Evolutionary conservation across 1,140 invertebrate species (phyloP).

Genomic region (Lordiphosa collinella): DNA sequence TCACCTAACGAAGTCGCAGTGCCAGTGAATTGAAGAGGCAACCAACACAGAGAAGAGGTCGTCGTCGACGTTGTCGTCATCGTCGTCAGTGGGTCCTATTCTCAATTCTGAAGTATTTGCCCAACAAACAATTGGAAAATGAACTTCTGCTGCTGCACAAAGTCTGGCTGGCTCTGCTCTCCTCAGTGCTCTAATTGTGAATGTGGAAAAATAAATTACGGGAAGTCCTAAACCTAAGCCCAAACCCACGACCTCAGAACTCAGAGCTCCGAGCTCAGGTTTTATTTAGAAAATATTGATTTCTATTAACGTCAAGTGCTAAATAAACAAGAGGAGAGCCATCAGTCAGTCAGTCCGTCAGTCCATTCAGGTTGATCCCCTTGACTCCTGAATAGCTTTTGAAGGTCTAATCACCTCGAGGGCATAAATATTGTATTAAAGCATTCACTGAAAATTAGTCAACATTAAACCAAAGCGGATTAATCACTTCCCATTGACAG

Average conservation of each 20-base stretch:
- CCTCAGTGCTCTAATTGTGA: conserved; percentile 63
- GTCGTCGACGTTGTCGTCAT: conserved; percentile 9
- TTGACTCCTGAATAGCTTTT: conserved; percentile 55
- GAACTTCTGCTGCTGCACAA: conserved; percentile 44
- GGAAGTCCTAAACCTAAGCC: conserved; percentile 23
- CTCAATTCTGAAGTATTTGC: conserved; percentile 65
- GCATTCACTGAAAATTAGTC: conserved; percentile 67
- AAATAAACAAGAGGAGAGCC: conserved; percentile 48
- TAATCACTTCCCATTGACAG: conserved; percentile 74
- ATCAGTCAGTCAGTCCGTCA: conserved; percentile 19
- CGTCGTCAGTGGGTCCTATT: conserved; percentile 38
- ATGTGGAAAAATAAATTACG: conserved; percentile 76
- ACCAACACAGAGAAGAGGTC: conserved; percentile 6
- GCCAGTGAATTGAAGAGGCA: conserved; percentile 16
- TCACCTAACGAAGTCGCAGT: conserved; percentile 69
- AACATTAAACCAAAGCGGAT: conserved; percentile 61
- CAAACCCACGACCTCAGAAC: conserved; percentile 5
- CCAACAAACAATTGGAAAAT: conserved; percentile 74
- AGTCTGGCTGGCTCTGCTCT: conserved; percentile 12
- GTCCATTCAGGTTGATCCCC: conserved; percentile 34
- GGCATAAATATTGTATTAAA: conserved; percentile 74
- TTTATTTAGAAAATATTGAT: conserved; percentile 78
- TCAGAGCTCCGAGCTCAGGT: conserved; percentile 12
- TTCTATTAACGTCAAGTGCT: conserved; percentile 70
- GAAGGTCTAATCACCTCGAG: conserved; percentile 46